phyloP scores from a whole-genome alignment of 2,888 invertebrate genomes.

The Margaritifera margaritifera region DNA sequence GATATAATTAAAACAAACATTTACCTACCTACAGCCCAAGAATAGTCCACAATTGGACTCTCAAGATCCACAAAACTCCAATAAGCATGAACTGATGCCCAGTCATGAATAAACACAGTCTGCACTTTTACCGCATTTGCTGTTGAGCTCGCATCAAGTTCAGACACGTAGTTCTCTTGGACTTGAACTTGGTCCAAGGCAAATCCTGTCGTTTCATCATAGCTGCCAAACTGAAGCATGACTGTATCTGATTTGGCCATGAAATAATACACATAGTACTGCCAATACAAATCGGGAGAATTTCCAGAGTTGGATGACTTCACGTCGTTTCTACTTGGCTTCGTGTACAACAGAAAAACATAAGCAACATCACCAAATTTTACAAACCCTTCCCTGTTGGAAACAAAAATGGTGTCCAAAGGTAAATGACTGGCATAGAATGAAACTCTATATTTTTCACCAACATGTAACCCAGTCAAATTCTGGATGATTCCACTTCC shows the following conservation, averaged over 20 bases:
- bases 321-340: constrained; percentile 4
- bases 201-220: constrained; percentile 6
- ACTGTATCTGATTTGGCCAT: neutral
- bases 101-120: constrained; percentile 28
- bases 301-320: too few species aligned
- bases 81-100: constrained; percentile 29
- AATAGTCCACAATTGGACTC: constrained; percentile 23
- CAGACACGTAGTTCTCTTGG: constrained; percentile 1
- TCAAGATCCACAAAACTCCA: constrained; percentile 26
- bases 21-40: constrained; percentile 29
- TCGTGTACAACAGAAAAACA: constrained; percentile 23
- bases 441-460: constrained; percentile 6
- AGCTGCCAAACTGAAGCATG: constrained; percentile 12
- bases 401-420: constrained; percentile 6
- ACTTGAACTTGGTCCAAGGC: constrained; percentile 21
- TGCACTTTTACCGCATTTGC: constrained; percentile 14
- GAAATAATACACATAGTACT: constrained; percentile 26
- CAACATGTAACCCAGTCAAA: neutral
- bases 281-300: constrained; percentile 17
- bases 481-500: constrained; percentile 11
- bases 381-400: constrained; percentile 17
- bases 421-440: constrained; percentile 24
- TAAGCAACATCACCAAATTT: constrained; percentile 13
- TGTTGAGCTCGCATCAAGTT: neutral
- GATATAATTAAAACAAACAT: too few species aligned